Conservation (phyloP, 2,888 invertebrate species). For the Timandra comae region DNA sequence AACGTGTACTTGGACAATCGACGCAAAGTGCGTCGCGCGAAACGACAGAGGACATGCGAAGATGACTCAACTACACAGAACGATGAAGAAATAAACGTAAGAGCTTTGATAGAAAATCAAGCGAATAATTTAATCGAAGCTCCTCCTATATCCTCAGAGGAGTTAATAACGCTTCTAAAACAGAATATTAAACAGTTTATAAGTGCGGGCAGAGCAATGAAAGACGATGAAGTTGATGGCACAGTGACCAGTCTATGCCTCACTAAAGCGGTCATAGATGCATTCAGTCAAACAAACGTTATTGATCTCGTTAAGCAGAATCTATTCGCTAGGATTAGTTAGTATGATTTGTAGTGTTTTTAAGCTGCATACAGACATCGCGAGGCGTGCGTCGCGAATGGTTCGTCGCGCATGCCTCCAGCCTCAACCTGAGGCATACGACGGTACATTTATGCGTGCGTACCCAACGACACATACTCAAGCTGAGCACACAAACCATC, state of each 20-base stretch:
- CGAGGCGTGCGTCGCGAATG: too few relatives aligned
- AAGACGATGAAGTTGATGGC: constrained; percentile 54
- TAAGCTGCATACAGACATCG: too few relatives aligned
- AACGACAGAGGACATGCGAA: constrained; percentile 56
- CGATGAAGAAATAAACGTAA: constrained; percentile 41
- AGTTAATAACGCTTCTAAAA: constrained; percentile 48
- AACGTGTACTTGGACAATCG: constrained; percentile 51
- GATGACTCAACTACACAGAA: constrained; percentile 26
- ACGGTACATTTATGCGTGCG: too few relatives aligned
- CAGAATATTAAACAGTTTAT: constrained; percentile 45
- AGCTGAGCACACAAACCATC: too few relatives aligned
- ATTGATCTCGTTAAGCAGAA: constrained; percentile 74
- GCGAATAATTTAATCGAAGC: constrained; percentile 46
- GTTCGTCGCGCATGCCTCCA: too few relatives aligned
- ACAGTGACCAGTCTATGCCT: constrained; percentile 46
- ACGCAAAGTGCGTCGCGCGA: constrained; percentile 50
- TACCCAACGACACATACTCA: too few relatives aligned
- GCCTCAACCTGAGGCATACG: too few relatives aligned
- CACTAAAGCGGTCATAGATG: constrained; percentile 77
- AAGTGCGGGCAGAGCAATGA: constrained; percentile 31
- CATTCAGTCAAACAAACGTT: constrained; percentile 79
- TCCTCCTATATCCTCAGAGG: constrained; percentile 35
- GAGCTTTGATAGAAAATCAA: constrained; percentile 40
- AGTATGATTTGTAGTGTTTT: constrained; percentile 10
- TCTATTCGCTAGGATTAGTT: constrained; percentile 51